Evolutionary conservation across 2,113 vertebrate genomes (phyloP), one percentile per base, ranked within the genome.

Genomic region (Chrysochloris asiatica): DNA sequence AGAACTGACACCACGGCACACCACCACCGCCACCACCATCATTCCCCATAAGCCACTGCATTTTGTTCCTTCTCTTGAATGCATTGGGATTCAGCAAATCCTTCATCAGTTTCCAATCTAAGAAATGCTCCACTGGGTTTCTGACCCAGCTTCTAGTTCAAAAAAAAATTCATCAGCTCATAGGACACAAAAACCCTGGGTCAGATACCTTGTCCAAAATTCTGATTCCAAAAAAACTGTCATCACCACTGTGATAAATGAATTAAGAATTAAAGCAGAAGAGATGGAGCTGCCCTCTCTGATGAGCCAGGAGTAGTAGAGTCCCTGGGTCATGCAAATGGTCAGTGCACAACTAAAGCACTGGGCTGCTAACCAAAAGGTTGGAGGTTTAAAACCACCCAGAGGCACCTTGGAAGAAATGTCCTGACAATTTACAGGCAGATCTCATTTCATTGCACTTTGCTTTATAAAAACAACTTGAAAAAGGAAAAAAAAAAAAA

Each of bases 11-110:
- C n/a, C n/a, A n/a, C n/a, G n/a, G n/a, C n/a, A n/a, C n/a, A n/a
- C n/a, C n/a, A n/a, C n/a, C n/a, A n/a, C n/a, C n/a, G n/a, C n/a
- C n/a, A n/a, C n/a, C n/a, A n/a, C n/a, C n/a, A n/a, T n/a, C n/a
- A n/a, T n/a, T 73, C 71, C n/a, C 26, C 38, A 26, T 52, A 33
- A 80, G 30, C 19, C 36, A 2, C 0, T 76, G 72, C 28, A 83
- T 80, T 47, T 90, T 61, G 22, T 73, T 75, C 4, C 26, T 36
- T 63, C 78, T 77, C 21, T 7, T 33, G 22, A 2, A 30, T 59
- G 21, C 78, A 88, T 82, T 84, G 47, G 33, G 92, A 50, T 21
- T 86, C 47, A 59, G 21, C 63, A 86, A 73, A 56, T 80, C 80
- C 52, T 76, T n/a, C 12, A 5, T 85, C 50, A 30, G 24, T 33